Percentiles rank a stretch among this genome's conserved stretches.
Conservation (phyloP, 2,888 invertebrate species). For the Andrena minutula region DNA sequence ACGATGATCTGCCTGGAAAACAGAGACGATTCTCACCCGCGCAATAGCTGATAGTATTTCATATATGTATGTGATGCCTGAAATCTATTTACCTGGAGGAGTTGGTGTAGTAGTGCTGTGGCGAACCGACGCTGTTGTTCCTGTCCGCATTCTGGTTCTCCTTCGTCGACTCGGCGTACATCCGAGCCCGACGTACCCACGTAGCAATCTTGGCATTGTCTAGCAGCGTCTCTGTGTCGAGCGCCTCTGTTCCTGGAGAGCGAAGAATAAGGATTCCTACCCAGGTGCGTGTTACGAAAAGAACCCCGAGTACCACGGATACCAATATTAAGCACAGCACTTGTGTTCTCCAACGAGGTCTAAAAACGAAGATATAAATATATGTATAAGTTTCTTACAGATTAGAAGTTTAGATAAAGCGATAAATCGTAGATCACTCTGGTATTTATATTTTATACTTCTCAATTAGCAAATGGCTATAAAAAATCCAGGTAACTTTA, state of each 20-base stretch:
- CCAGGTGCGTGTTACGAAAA: constrained; percentile 71
- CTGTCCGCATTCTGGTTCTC: constrained; percentile 77
- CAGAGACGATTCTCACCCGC: not conserved
- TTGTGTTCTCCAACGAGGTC: constrained; percentile 73
- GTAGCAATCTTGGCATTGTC: constrained; percentile 76
- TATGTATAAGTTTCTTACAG: not conserved
- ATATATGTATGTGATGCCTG: not conserved
- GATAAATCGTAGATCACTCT: not conserved
- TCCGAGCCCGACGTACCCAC: constrained; percentile 79
- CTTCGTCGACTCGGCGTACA: constrained; percentile 79
- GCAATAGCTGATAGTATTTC: not conserved
- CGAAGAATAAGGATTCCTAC: constrained; percentile 64
- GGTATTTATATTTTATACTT: not conserved
- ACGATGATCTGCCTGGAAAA: constrained; percentile 84
- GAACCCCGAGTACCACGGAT: constrained; percentile 64
- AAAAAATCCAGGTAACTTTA: not conserved
- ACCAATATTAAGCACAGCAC: constrained; percentile 67
- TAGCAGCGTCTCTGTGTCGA: constrained; percentile 44
- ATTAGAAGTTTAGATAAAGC: not conserved
- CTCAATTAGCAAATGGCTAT: not conserved
- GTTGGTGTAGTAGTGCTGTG: constrained; percentile 60
- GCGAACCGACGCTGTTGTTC: constrained; percentile 72
- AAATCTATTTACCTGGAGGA: constrained; percentile 58
- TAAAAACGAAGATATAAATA: constrained; percentile 36
- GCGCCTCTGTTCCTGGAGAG: constrained; percentile 37